phyloP scores from a whole-genome alignment of 1,140 invertebrate genomes.

The Sarcophaga peregrina region DNA sequence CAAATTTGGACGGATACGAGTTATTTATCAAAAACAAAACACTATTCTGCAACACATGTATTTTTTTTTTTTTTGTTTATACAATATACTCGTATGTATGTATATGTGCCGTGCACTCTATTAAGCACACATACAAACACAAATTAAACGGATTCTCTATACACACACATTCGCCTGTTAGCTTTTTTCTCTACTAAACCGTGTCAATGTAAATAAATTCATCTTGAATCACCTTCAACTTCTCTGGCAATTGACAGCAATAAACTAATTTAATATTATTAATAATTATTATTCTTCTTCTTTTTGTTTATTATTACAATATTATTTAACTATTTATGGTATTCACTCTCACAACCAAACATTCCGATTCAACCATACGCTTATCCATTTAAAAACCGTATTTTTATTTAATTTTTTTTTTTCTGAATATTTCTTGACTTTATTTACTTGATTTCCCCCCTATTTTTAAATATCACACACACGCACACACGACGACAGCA shows the following conservation, averaged over 20 bases:
- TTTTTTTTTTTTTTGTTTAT: too few species aligned
- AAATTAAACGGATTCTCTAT: not conserved
- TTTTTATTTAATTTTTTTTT: not conserved
- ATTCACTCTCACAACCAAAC: not conserved
- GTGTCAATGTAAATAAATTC: constrained; percentile 11
- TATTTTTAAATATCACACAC: not conserved
- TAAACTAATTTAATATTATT: not conserved
- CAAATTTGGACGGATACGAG: too few species aligned
- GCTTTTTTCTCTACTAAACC: not conserved
- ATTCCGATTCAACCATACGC: not conserved
- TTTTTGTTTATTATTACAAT: not conserved
- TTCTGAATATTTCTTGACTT: not conserved
- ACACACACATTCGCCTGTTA: not conserved
- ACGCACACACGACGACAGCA: not conserved
- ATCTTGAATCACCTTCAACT: not conserved
- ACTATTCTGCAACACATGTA: too few species aligned
- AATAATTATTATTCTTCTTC: not conserved
- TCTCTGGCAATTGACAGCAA: not conserved
- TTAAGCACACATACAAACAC: not conserved
- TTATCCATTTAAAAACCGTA: not conserved
- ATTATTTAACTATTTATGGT: not conserved
- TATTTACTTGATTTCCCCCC: not conserved
- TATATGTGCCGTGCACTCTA: too few species aligned
- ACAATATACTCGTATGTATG: too few species aligned
- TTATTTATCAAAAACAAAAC: too few species aligned